A percentile compares a stretch with the other conserved stretches of the same genome.
phyloP scores from a whole-genome alignment of 1,140 invertebrate species.

The Drosophila virilis region DNA sequence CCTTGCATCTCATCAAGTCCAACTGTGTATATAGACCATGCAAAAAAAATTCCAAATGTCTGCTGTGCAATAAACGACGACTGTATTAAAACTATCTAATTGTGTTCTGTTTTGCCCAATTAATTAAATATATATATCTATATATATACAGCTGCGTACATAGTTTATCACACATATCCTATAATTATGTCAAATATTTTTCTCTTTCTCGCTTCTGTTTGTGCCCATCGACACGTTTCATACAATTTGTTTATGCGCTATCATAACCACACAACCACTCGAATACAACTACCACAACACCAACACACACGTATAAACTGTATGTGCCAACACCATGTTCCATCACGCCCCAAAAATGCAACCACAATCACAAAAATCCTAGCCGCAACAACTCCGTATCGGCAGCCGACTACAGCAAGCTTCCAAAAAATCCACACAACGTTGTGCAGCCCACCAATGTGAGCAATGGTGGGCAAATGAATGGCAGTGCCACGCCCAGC shows the following conservation, averaged over 20 bases:
- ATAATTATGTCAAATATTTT: slow-evolving; percentile 65
- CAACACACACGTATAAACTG: slow-evolving; percentile 10
- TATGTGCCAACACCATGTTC: slow-evolving; percentile 31
- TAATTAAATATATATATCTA: slow-evolving; percentile 4
- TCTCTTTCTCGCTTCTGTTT: slow-evolving; percentile 75
- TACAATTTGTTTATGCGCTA: slow-evolving; percentile 26
- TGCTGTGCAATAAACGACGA: slow-evolving; percentile 64
- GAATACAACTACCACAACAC: slow-evolving; percentile 27
- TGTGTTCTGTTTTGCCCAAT: slow-evolving; percentile 30
- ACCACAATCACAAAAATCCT: slow-evolving; percentile 15
- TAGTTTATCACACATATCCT: slow-evolving; percentile 53
- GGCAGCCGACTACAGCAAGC: slow-evolving; percentile 85
- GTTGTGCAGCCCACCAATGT: slow-evolving; percentile 66
- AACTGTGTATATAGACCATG: slow-evolving; percentile 25
- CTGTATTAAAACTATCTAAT: slow-evolving; percentile 14
- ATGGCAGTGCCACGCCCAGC: slow-evolving; percentile 70
- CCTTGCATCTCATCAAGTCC: background rate
- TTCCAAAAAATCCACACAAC: slow-evolving; percentile 75
- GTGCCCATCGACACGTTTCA: slow-evolving; percentile 48
- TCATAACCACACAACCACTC: slow-evolving; percentile 32
- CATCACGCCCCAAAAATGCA: slow-evolving; percentile 7
- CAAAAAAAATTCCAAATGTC: slow-evolving; percentile 5
- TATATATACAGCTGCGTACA: slow-evolving; percentile 1
- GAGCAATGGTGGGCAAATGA: slow-evolving; percentile 56
- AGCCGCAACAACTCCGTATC: slow-evolving; percentile 86